Conservation (phyloP, 2,113 vertebrate species). For the Pycnonotus jocosus region DNA sequence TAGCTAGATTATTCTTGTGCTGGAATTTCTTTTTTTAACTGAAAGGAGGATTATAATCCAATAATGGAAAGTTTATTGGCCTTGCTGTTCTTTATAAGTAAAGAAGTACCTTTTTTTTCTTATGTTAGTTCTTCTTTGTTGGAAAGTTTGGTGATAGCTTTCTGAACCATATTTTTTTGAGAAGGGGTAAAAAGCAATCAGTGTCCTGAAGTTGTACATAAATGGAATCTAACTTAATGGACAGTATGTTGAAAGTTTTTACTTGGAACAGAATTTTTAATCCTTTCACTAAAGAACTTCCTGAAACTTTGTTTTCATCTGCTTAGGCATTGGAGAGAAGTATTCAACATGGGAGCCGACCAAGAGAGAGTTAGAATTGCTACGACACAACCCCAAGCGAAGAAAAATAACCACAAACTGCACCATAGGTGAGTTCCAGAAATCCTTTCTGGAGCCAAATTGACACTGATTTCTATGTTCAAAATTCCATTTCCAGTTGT, state of each 20-base stretch:
- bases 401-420: conserved; percentile 99
- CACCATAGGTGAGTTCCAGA: conserved; percentile 87
- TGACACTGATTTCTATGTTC: not conserved
- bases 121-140: not conserved
- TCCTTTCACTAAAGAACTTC: not conserved
- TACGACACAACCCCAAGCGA: conserved; percentile 97
- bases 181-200: not conserved
- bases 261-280: not conserved
- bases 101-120: not conserved
- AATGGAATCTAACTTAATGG: not conserved
- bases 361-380: conserved; percentile 94
- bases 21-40: not conserved
- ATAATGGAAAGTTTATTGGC: not conserved
- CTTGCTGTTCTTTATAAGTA: not conserved
- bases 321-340: conserved; percentile 92
- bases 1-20: not conserved
- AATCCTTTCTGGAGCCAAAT: not conserved
- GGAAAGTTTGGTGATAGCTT: not conserved
- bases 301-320: conserved; percentile 45
- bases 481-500: not conserved
- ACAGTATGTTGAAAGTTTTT: not conserved
- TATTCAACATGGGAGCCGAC: conserved; percentile 99
- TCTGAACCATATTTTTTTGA: not conserved
- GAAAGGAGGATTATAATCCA: not conserved
- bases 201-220: not conserved